Conservation (phyloP, 2,888 invertebrate genomes). For the Urechis unicinctus region DNA sequence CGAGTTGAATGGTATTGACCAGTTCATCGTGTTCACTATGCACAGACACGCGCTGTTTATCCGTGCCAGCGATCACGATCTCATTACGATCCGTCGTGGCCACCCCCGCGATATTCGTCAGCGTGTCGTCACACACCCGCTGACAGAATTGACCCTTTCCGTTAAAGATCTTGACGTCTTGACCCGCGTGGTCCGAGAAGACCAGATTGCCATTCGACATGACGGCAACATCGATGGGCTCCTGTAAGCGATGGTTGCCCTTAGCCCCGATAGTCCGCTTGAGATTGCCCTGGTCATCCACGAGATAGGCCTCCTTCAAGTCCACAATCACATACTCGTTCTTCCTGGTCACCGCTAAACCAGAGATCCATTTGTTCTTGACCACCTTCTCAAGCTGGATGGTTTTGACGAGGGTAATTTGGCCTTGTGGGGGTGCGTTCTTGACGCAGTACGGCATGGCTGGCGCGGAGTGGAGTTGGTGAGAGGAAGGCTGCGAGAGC, state of each 20-base stretch:
- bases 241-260: constrained; percentile 6
- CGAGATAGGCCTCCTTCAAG: constrained; percentile 9
- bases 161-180: constrained; percentile 15
- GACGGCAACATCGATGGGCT: constrained; percentile 14
- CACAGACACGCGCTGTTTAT: constrained; percentile 11
- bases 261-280: constrained; percentile 10
- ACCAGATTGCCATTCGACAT: constrained; percentile 11
- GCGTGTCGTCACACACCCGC: constrained; percentile 6
- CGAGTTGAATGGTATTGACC: constrained; percentile 6
- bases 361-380: constrained; percentile 19
- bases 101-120: constrained; percentile 18
- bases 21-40: constrained; percentile 8
- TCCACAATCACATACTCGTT: constrained; percentile 16
- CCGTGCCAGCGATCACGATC: constrained; percentile 16
- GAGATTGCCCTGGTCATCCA: constrained; percentile 15
- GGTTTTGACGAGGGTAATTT: constrained; percentile 5
- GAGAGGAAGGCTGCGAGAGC: neutral
- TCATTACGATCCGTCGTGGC: constrained; percentile 7
- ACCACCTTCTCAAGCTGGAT: constrained; percentile 11
- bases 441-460: too few relatives aligned
- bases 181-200: constrained; percentile 15
- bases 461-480: too few relatives aligned
- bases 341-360: constrained; percentile 13
- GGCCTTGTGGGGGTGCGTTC: neutral
- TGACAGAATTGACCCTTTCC: constrained; percentile 13